phyloP scores from a whole-genome alignment of 2,113 vertebrate species.

The Chionomys nivalis region DNA sequence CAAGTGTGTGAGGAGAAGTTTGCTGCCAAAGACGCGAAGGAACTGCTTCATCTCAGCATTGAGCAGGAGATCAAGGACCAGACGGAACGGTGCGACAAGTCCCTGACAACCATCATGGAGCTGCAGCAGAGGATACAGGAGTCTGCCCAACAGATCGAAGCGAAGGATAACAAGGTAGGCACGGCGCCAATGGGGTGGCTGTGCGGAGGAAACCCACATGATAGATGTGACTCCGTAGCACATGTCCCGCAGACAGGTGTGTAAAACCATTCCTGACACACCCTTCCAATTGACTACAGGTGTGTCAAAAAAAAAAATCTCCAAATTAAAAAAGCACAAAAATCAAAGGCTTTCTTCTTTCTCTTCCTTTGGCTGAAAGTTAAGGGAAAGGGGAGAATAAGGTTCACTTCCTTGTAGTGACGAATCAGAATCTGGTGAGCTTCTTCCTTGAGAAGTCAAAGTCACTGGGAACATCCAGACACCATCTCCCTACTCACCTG shows the following conservation, averaged over 20 bases:
- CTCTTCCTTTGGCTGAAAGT: background rate
- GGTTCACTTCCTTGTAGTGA: background rate
- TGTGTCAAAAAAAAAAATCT: background rate
- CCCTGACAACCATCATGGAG: constrained; percentile 90
- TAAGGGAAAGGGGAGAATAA: background rate
- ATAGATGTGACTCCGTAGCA: background rate
- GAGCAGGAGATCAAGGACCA: constrained; percentile 95
- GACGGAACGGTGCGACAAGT: constrained; percentile 93
- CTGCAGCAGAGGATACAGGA: constrained; percentile 94
- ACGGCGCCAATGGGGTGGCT: background rate
- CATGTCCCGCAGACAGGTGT: background rate
- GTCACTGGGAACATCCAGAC: background rate
- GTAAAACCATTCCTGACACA: background rate
- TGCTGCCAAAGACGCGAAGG: constrained; percentile 87
- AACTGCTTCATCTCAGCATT: constrained; percentile 87
- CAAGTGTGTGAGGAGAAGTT: constrained; percentile 85
- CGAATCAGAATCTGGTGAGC: background rate
- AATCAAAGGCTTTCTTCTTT: background rate
- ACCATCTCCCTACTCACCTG: background rate
- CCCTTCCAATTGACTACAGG: background rate
- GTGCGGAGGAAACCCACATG: background rate
- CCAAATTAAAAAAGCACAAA: background rate
- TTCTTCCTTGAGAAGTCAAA: background rate
- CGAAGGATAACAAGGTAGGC: constrained; percentile 96
- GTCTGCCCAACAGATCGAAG: constrained; percentile 94